Evolutionary conservation across 2,797 vertebrate species (phyloP), one percentile per base, ranked within the genome.

Genomic region (Mus minutoides): DNA sequence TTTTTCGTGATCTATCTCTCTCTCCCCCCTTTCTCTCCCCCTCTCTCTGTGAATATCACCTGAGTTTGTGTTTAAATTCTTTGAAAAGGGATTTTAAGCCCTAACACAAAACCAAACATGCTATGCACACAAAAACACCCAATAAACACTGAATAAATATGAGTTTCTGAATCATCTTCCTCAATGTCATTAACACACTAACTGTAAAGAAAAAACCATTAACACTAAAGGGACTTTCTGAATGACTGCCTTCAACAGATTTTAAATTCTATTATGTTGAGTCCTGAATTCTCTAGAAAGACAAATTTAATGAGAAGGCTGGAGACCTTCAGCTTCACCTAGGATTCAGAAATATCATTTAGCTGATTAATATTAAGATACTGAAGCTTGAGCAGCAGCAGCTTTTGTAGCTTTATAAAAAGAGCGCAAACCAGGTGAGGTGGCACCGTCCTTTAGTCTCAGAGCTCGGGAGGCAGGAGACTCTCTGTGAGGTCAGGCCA

Each of bases 261-360:
- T 95, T 95, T 96, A 92, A 90, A 84, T 12, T 75, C 2, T 71
- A 62, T 85, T 93, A 94, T 84, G 83, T 52, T 97, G 37, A 92
- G 29, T 24, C 31, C n/a, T 85, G n/a, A 43, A 29, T 92, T 94
- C 37, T 91, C 16, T 79, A 94, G 75, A 87, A 95, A 64, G 71
- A 86, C 6, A 87, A 34, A 4, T 7, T 12, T 88, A 92, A 24
- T 93, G 6, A 94, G 24, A 77, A 80, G 13, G 7, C 7, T 91
- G 77, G 94, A 96, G 54, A 85, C 2, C 43, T 94, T 96, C 82
- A 92, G 49, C 22, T 73, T 91, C 76, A 91, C 92, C 7, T 71
- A 96, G 75, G 76, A 90, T 87, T 97, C 31, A 80, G 64, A 10
- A 95, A 94, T 94, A 89, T 64, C 93, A 31, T 90, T 96, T 88